Evolutionary conservation across 2,888 invertebrate species (phyloP).

Genomic region (Trichogramma dendrolimi): DNA sequence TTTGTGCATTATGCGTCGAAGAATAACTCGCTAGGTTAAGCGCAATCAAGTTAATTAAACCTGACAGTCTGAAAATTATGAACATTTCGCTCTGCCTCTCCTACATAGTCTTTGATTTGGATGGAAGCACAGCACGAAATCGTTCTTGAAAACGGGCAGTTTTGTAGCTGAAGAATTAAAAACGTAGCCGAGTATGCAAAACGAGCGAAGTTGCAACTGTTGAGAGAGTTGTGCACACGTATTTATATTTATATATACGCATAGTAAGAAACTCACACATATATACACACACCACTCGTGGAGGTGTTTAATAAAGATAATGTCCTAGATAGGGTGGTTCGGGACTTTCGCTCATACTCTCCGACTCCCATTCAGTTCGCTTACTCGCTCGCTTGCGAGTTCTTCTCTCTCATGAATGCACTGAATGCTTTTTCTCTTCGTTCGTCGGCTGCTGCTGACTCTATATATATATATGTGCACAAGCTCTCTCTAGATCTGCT

Average conservation of each 20-base stretch:
- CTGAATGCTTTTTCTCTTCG: slow-evolving; percentile 44
- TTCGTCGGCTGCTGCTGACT: slow-evolving; percentile 27
- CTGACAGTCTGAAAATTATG: too few species aligned
- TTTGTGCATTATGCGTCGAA: too few species aligned
- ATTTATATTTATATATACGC: too few species aligned
- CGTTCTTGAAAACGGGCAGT: slow-evolving; percentile 25
- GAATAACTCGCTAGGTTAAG: too few species aligned
- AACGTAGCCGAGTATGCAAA: slow-evolving; percentile 1
- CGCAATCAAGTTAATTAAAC: too few species aligned
- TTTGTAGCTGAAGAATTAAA: slow-evolving; percentile 26
- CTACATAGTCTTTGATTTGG: too few species aligned
- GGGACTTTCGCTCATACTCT: slow-evolving; percentile 44
- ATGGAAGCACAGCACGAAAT: slow-evolving; percentile 19
- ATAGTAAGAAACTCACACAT: too few species aligned
- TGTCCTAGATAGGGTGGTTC: slow-evolving; percentile 46
- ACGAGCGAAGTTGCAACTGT: slow-evolving; percentile 2
- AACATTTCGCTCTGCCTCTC: too few species aligned
- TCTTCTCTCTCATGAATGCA: slow-evolving; percentile 47
- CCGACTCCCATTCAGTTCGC: slow-evolving; percentile 37
- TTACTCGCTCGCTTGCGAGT: slow-evolving; percentile 31
- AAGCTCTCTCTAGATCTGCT: slow-evolving; percentile 17
- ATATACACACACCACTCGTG: slow-evolving; percentile 16
- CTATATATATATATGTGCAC: slow-evolving; percentile 30
- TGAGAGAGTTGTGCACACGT: too few species aligned
- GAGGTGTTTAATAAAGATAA: slow-evolving; percentile 53